Conservation (phyloP, 2,113 vertebrate species). For the Corapipo altera region DNA sequence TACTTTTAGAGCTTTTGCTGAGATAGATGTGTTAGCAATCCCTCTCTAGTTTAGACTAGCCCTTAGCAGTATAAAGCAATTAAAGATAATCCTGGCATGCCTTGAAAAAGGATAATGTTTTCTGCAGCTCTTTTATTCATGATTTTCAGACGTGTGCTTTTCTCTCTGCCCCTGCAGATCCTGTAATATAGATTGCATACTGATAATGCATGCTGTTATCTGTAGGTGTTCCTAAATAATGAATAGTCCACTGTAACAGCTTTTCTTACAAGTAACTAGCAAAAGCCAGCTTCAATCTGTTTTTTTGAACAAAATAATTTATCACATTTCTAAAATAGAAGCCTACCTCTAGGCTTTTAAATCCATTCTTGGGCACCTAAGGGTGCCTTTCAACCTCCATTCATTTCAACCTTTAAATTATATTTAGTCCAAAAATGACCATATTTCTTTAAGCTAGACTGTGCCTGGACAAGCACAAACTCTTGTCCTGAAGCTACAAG, state of each 20-base stretch:
- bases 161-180: not conserved
- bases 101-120: constrained; percentile 38
- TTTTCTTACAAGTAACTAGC: constrained; percentile 1
- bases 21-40: not conserved
- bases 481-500: not conserved
- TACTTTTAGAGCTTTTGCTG: not conserved
- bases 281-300: not conserved
- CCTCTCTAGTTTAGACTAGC: not conserved
- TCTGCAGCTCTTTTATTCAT: constrained; percentile 7
- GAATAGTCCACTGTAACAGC: not conserved
- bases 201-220: constrained; percentile 32
- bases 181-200: constrained; percentile 15
- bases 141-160: constrained; percentile 17
- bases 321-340: constrained; percentile 1
- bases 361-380: not conserved
- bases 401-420: not conserved
- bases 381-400: not conserved
- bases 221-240: constrained; percentile 47
- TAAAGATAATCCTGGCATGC: constrained; percentile 22
- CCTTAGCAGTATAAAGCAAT: constrained; percentile 20
- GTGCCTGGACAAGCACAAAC: not conserved
- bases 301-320: not conserved
- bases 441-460: not conserved
- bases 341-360: not conserved
- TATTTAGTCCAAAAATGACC: not conserved